A percentile compares a stretch with the other conserved stretches of the same genome.
These are phyloP conservation scores for Idaea straminata DNA, from an alignment of 2,888 invertebrate species.

Conservation along the genomic window DNA sequence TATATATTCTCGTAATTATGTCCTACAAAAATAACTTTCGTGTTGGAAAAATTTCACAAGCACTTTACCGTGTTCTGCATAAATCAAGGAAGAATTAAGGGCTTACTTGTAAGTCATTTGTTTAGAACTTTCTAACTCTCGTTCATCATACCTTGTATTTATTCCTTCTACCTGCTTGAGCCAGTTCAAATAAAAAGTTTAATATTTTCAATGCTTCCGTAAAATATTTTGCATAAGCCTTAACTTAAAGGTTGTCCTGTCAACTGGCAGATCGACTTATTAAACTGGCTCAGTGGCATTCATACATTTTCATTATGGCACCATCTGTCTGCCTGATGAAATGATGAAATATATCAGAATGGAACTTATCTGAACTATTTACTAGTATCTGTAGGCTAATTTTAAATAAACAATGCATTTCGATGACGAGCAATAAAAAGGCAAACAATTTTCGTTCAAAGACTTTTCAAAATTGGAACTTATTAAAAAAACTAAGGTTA, in stretches of 20 bases:
- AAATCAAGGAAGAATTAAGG: neutral
- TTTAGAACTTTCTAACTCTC: slow-evolving; percentile 13
- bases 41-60: neutral
- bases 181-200: neutral
- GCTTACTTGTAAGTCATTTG: neutral
- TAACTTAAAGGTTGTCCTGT: neutral
- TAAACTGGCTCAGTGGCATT: too few relatives aligned
- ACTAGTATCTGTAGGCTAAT: too few relatives aligned
- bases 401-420: too few relatives aligned
- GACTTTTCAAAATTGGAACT: too few relatives aligned
- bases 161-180: slow-evolving; percentile 27
- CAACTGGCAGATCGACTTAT: neutral
- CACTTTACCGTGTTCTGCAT: neutral
- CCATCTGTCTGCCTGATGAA: too few relatives aligned
- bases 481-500: too few relatives aligned
- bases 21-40: neutral
- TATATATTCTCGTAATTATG: neutral
- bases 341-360: too few relatives aligned
- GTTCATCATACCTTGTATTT: slow-evolving; percentile 22
- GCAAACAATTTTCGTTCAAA: too few relatives aligned
- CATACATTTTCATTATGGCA: too few relatives aligned
- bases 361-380: too few relatives aligned
- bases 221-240: neutral
- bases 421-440: too few relatives aligned
- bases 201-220: neutral